Percentiles rank a stretch among this genome's conserved stretches.
Conservation (phyloP, 2,113 vertebrate species). For the Vimba vimba region DNA sequence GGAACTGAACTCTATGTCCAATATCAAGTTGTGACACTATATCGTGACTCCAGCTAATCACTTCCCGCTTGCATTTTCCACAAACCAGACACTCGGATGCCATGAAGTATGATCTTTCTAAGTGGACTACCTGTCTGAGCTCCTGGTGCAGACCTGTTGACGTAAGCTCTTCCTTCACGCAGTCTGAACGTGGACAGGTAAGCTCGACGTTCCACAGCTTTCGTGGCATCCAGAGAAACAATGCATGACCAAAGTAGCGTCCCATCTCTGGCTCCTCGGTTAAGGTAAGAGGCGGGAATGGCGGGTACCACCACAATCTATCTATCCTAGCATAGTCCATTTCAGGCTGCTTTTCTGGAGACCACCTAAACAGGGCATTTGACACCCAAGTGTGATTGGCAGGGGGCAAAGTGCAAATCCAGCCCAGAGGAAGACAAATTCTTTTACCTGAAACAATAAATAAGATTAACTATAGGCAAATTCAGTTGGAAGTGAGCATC, state of each 20-base stretch:
- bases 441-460: neutral
- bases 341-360: neutral
- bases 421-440: neutral
- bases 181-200: neutral
- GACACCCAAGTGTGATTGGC: neutral
- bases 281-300: no score
- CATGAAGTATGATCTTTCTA: neutral
- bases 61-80: neutral
- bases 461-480: neutral
- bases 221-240: slow-evolving; percentile 3
- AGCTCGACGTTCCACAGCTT: neutral
- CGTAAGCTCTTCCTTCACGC: neutral
- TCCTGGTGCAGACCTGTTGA: neutral
- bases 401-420: neutral
- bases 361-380: neutral
- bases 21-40: neutral
- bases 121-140: neutral
- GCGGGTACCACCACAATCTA: neutral
- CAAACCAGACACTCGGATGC: neutral
- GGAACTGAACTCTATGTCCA: neutral
- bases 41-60: slow-evolving; percentile 4
- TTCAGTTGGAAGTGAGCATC: no score
- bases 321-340: neutral
- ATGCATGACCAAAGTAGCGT: neutral
- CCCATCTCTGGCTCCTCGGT: neutral